These are phyloP conservation scores for silkworm (Bombyx mori) DNA, from an alignment of 1,140 invertebrate species.

Conservation along the genomic window DNA sequence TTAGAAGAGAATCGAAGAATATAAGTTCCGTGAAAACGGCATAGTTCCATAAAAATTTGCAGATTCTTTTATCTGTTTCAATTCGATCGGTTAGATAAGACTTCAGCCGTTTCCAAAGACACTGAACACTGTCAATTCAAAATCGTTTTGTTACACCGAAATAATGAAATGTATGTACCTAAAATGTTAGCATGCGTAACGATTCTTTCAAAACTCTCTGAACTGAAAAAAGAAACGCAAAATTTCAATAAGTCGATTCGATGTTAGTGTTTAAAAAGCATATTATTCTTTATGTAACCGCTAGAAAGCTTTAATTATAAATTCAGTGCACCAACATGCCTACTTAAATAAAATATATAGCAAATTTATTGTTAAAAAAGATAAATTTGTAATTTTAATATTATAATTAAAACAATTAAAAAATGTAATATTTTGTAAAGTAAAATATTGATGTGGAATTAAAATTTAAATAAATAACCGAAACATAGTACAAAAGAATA, in stretches of 20 bases:
- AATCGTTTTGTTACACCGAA: not conserved
- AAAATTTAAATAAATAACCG: constrained; percentile 36
- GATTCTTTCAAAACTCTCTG: constrained; percentile 56
- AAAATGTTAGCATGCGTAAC: constrained; percentile 60
- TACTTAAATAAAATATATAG: constrained; percentile 38
- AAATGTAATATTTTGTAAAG: constrained; percentile 5
- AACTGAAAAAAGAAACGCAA: constrained; percentile 59
- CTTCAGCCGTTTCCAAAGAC: constrained; percentile 10
- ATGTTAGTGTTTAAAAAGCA: constrained; percentile 14
- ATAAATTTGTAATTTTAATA: constrained; percentile 18
- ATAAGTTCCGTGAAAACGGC: not conserved
- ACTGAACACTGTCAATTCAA: constrained; percentile 1
- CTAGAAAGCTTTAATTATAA: too few species aligned
- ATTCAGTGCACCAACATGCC: constrained; percentile 58
- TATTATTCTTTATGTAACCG: constrained; percentile 3
- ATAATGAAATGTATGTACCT: constrained; percentile 10
- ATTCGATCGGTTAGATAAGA: too few species aligned
- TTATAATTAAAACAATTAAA: not conserved
- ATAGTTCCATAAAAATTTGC: not conserved
- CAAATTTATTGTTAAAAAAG: constrained; percentile 34
- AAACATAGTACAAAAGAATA: constrained; percentile 49
- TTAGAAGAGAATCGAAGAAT: too few species aligned
- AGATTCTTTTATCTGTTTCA: not conserved
- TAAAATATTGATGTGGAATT: constrained; percentile 13
- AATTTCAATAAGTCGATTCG: constrained; percentile 35